Evolutionary conservation across 2,888 invertebrate genomes (phyloP), one percentile per base, ranked within the genome.

Genomic region (Amitus sp.): DNA sequence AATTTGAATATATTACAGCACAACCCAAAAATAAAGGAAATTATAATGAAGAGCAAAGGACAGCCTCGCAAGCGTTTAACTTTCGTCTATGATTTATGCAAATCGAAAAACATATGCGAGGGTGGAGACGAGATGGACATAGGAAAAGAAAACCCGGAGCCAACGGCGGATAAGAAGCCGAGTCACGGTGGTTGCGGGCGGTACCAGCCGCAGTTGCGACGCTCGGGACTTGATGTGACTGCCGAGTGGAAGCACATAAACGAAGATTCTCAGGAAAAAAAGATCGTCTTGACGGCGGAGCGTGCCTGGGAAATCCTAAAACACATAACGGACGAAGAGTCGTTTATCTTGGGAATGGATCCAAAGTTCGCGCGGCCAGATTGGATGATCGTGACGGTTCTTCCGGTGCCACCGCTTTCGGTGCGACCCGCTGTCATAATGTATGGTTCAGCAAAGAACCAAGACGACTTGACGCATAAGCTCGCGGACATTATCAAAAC

Each of bases 171-270:
- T 66, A 65, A 89, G 86, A 88, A 88, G 80, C 87, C 87, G 71
- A 87, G 89, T 10, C 96, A 98, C 79, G 97, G 98, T 49, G 99
- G 99, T 75, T 99, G 99, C 84, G 99, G 99, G 72, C 90, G 98
- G 70, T 98, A 96, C 78, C 99, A 99, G 80, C 99, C 99, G 0
- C 94, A 91, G 51, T 93, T 98, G 48, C 87, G 94, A 60, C 85
- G 97, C 56, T 88, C 89, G 30, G 98, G 98, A 0, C 85, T 99
- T 40, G 98, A 99, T 73, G 85, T 99, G 37, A 90, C 92, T 0
- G 98, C 98, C 0, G 98, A 99, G 83, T 99, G 99, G 99, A 99
- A 96, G 83, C 93, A 98, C 82, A 90, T 95, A 0, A 99, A 99
- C 83, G 99, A 99, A 84, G 98, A 99, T 76, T 93, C 96, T 4